Evolutionary conservation across 2,888 invertebrate genomes (phyloP).

Genomic region (Scrobipalpa atriplicella): DNA sequence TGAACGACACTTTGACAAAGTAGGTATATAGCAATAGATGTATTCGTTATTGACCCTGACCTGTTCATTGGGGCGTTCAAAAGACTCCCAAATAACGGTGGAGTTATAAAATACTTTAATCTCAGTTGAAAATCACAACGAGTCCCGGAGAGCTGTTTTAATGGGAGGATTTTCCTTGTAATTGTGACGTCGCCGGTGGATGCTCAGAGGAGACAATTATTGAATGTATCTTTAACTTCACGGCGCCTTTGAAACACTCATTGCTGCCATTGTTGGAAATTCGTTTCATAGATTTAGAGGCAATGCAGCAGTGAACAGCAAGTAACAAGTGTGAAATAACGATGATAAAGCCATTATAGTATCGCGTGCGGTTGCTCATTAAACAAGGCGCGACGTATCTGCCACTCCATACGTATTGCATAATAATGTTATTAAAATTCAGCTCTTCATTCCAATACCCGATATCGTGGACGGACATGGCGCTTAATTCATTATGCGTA

Average conservation of each 20-base stretch:
- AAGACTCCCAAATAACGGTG: conserved; percentile 39
- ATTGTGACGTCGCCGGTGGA: conserved; percentile 52
- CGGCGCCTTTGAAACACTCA: not conserved
- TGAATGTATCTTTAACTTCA: not conserved
- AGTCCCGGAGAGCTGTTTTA: conserved; percentile 42
- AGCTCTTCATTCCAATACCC: not conserved
- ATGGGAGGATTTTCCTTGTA: conserved; percentile 52
- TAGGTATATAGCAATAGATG: not conserved
- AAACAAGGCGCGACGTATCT: conserved; percentile 13
- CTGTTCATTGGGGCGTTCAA: conserved; percentile 8
- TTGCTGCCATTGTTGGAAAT: not conserved
- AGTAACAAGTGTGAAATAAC: not conserved
- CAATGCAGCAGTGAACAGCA: not conserved
- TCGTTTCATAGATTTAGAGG: no score
- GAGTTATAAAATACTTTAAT: conserved; percentile 50
- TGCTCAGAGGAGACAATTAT: conserved; percentile 14
- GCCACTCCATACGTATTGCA: conserved; percentile 14
- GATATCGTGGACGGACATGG: not conserved
- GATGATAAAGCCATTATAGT: not conserved
- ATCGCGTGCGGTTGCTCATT: conserved; percentile 2
- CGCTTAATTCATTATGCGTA: not conserved
- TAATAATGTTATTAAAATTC: conserved; percentile 6
- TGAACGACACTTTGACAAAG: no score
- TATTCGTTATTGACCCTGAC: not conserved
- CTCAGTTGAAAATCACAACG: conserved; percentile 41